Conservation (phyloP, 1,140 invertebrate species). For the Eupristina koningsbergeri region DNA sequence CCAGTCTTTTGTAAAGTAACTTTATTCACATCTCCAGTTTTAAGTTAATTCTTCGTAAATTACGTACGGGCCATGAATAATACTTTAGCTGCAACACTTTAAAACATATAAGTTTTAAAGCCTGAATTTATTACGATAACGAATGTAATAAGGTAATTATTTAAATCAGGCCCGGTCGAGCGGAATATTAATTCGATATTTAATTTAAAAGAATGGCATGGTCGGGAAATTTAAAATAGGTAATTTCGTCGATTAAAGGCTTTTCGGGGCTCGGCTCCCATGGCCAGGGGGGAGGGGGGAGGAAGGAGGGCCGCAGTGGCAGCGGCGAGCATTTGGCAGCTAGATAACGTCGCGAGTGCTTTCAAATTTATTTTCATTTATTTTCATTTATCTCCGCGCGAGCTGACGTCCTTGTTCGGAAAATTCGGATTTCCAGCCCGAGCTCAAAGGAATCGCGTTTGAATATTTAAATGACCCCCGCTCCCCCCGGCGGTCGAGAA, state of each 20-base stretch:
- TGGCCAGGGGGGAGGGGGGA: too few relatives aligned
- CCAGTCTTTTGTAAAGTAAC: conserved; percentile 13
- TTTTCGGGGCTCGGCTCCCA: too few relatives aligned
- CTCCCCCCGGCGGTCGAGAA: too few relatives aligned
- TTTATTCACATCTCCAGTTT: conserved; percentile 8
- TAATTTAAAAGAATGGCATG: background rate
- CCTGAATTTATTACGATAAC: background rate
- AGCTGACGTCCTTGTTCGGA: too few relatives aligned
- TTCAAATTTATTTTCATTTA: too few relatives aligned
- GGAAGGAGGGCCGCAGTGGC: too few relatives aligned
- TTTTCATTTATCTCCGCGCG: too few relatives aligned
- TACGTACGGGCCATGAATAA: background rate
- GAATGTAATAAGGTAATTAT: background rate
- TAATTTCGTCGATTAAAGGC: too few relatives aligned
- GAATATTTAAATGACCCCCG: too few relatives aligned
- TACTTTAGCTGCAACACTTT: background rate
- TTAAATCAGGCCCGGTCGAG: background rate
- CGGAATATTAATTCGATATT: background rate
- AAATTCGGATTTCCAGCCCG: background rate
- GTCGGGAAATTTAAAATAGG: background rate
- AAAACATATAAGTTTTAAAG: background rate
- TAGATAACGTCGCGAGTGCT: too few relatives aligned
- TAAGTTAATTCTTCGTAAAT: conserved; percentile 17
- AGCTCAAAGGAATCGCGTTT: too few relatives aligned
- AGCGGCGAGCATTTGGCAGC: too few relatives aligned